Evolutionary conservation across 2,888 invertebrate genomes (phyloP).

Genomic region (Ecdyonurus torrentis): DNA sequence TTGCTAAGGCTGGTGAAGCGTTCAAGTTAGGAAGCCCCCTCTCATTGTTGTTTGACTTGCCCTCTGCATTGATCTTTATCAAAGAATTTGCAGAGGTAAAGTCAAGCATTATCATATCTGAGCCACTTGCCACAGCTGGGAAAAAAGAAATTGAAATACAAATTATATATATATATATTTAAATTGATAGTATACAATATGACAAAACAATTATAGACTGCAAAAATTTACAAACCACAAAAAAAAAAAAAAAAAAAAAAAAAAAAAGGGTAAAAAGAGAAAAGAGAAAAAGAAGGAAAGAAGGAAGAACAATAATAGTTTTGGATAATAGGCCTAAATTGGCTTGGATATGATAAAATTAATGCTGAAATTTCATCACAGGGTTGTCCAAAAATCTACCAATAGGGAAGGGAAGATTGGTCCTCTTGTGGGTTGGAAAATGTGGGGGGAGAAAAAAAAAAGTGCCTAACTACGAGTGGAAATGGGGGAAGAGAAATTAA

Average conservation of each 20-base stretch:
- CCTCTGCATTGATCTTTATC: background rate
- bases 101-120: conserved; percentile 45
- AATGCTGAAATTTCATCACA: background rate
- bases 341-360: conserved; percentile 40
- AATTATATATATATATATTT: background rate
- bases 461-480: too few species aligned
- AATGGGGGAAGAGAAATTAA: background rate
- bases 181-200: too few species aligned
- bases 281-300: conserved; percentile 8
- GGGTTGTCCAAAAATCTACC: background rate
- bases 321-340: conserved; percentile 18
- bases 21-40: background rate
- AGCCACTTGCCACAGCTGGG: conserved; percentile 35
- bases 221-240: too few species aligned
- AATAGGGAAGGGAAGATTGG: background rate
- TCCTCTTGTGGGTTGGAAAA: too few species aligned
- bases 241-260: too few species aligned
- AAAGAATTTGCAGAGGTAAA: conserved; percentile 30
- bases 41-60: background rate
- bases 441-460: background rate
- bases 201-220: too few species aligned
- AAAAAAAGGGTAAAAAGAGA: too few species aligned
- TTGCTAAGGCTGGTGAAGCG: background rate
- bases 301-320: conserved; percentile 9
- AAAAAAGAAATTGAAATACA: conserved; percentile 24